Base-by-base conservation (phyloP, 2,113 vertebrate genomes). In the Chinchilla lanigera region DNA sequence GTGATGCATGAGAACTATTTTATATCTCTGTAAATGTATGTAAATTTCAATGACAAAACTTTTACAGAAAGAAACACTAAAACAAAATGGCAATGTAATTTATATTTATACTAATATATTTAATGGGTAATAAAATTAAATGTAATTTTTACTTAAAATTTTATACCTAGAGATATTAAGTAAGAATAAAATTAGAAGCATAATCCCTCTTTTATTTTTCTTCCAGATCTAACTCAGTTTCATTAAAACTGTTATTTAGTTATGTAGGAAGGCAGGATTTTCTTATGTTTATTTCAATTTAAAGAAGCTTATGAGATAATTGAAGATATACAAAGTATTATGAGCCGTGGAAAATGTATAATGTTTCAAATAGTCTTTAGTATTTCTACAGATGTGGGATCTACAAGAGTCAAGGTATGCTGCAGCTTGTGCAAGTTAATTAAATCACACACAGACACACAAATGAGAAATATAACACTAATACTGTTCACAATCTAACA, bases 241-340 rank as follows among this genome's bases (percentile, higher is more conserved):
- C 26, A 86, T 63, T 82, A 80, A 88, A 87, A 77, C 0, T 24
- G 61, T 60, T 93, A 67, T 87, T 78, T 78, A 77, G 50, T 22
- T 78, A 58, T 47, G 8, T n/a, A 65, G 10, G 60, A 7, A 86
- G 5, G 35, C 5, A 83, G 38, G 16, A 86, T 91, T 93, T 80
- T 71, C 73, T 86, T 63, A 24, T 7, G 13, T 86, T 89, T 69
- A 78, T 89, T 96, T 93, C 58, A 81, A 85, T 96, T 94, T 84
- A 82, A 26, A 96, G 54, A 54, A 65, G 14, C 2, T 89, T 97
- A n/a, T 28, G 54, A 52, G 44, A 3, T 83, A 93, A 78, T 92
- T 60, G 96, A 86, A 77, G 10, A 78, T 85, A 86, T 14, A 83
- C 4, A 41, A 11, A 2, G 69, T 60, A 97, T 0, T 41, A 1